Base-by-base conservation (phyloP, 2,888 invertebrate species). In the Bugula neritina region DNA sequence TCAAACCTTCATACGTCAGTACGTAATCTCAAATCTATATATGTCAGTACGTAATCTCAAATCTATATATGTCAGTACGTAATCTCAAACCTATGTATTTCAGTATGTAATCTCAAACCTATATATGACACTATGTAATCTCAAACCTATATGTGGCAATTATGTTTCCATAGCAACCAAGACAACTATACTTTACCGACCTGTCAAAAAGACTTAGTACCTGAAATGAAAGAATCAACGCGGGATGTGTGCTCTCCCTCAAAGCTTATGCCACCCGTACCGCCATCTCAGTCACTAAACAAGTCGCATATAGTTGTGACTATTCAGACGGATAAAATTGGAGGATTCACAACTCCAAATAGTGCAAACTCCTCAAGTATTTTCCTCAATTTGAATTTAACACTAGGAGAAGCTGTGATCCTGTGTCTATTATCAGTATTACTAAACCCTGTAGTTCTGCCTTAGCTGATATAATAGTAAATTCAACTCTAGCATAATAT, bases 131-230 rank as follows among this genome's bases (percentile, higher is more conserved):
- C n/a, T n/a, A n/a, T n/a, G n/a, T n/a, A n/a, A n/a, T n/a, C n/a
- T n/a, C n/a, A n/a, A n/a, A n/a, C n/a, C n/a, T n/a, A n/a, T n/a
- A n/a, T n/a, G n/a, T n/a, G n/a, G n/a, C n/a, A n/a, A n/a, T n/a
- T n/a, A n/a, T n/a, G n/a, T n/a, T n/a, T n/a, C n/a, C n/a, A n/a
- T n/a, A 63, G 63, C 10, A 21, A 17, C 2, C 2, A 21, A 63
- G 63, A 27, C 10, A 31, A 31, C 34, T 63, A 63, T 31, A 17
- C 63, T 13, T 5, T 27, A 2, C 63, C 63, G n/a, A 27, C 27
- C n/a, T 63, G 63, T 63, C 13, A 63, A n/a, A 63, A 31, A 10
- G 63, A 63, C 10, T 21, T 25, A 13, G 31, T 63, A 63, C 25
- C 21, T 13, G 29, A 63, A 31, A 63, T 63, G 63, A 63, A 31